Evolutionary conservation across 1,140 invertebrate genomes (phyloP).

Genomic region (Meloidogyne exigua): DNA sequence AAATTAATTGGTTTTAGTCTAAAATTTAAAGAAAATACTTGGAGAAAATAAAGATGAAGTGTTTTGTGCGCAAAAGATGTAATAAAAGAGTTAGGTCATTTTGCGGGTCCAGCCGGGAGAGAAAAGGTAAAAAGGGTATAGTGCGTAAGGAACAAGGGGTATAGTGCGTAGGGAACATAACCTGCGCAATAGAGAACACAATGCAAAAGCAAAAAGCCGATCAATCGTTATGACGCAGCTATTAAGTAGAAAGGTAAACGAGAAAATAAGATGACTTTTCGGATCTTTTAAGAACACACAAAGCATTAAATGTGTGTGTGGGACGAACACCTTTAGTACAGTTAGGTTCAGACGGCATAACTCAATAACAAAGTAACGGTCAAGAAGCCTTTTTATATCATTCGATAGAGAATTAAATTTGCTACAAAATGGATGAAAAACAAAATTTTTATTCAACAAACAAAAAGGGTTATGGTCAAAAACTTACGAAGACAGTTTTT

Average conservation of each 20-base stretch:
- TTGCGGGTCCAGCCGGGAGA: not conserved
- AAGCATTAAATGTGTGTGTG: not conserved
- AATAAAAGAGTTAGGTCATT: constrained; percentile 1
- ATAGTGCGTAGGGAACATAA: not conserved
- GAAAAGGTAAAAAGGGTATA: too few species aligned
- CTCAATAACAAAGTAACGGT: not conserved
- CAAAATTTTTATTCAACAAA: too few species aligned
- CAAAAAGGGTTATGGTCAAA: too few species aligned
- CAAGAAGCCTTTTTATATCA: not conserved
- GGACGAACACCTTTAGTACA: not conserved
- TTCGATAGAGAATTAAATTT: not conserved
- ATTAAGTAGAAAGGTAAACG: not conserved
- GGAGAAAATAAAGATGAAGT: not conserved
- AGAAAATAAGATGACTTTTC: not conserved
- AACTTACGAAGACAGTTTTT: too few species aligned
- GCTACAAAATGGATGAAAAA: not conserved
- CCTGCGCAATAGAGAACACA: not conserved
- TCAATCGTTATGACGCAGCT: not conserved
- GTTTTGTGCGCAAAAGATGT: constrained; percentile 4
- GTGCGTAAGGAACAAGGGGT: not conserved
- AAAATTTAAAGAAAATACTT: constrained; percentile 3
- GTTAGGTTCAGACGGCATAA: not conserved
- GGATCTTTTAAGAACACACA: not conserved
- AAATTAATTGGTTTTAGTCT: constrained; percentile 1
- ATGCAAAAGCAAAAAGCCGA: constrained; percentile 4